Base-by-base conservation (phyloP, 1,140 invertebrate species). In the Helicoverpa zea region DNA sequence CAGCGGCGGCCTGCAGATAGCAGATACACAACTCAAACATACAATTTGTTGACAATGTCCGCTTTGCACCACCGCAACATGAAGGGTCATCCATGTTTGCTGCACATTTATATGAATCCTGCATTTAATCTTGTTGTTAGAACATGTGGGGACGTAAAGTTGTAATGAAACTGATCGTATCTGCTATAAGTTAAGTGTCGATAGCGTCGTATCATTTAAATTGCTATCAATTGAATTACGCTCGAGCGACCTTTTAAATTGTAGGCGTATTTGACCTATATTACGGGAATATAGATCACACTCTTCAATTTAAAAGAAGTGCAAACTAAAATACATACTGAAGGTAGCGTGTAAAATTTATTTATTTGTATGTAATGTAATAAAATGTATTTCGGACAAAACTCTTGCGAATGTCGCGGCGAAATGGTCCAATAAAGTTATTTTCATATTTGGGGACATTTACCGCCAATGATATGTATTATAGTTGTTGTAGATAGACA, bases 391-490 rank as follows among this genome's bases (percentile, higher is more conserved):
- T 81, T 80, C 58, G 76, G 43, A 70, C 52, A 64, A 16, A 49
- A 74, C 18, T 47, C 54, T 35, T 70, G 51, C 76, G 75, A 76
- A 70, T 76, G 73, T 59, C 54, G 63, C 47, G 52, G 56, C 51
- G 63, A 77, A 77, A 52, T 49, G 35, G 76, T 10, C 56, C 73
- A 66, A 51, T 77, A 77, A 81, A 74, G 59, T 74, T 80, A 80
- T 80, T 76, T 81, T 74, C 43, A 64, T 70, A 16, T 80, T 43
- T 73, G 35, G 58, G 76, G 73, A 13, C 70, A 81, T 81, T 76
- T 81, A 35, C 49, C 70, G 43, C 56, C n/a, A 18, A 29, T 77
- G 30, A 18, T 52, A 30, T 13, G 52, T 52, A 70, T 61, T 77
- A 77, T 51, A 75, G n/a, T 75, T 35, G 52, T 59, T 58, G 56